Percentiles rank a stretch among this genome's conserved stretches.
Conservation (phyloP, 2,888 invertebrate genomes). For the Arge pagana region DNA sequence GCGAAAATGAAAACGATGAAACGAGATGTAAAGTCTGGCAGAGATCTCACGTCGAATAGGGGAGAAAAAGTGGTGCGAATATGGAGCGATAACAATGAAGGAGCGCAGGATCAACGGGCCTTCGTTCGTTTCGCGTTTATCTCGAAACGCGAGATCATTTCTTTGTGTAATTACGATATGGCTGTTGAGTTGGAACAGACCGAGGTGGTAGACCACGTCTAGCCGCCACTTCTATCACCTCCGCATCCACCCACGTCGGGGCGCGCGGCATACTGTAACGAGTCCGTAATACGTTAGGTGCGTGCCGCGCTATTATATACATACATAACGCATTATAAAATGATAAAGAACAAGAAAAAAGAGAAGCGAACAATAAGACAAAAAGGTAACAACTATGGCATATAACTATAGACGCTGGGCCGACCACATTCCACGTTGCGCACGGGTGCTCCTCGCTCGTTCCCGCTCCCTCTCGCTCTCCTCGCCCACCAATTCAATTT, state of each 20-base stretch:
- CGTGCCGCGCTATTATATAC: slow-evolving; percentile 51
- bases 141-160: no score
- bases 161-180: slow-evolving; percentile 53
- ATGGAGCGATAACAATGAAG: no score
- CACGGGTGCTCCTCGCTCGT: slow-evolving; percentile 15
- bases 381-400: slow-evolving; percentile 13
- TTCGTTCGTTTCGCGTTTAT: no score
- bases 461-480: no score
- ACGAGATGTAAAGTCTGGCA: no score
- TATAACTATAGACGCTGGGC: slow-evolving; percentile 34
- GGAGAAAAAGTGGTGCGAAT: no score
- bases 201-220: background rate
- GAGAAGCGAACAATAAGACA: background rate
- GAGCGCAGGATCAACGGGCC: no score
- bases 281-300: slow-evolving; percentile 52
- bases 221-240: background rate
- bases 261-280: slow-evolving; percentile 46
- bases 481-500: no score
- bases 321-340: slow-evolving; percentile 53
- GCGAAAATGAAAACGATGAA: no score
- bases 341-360: slow-evolving; percentile 35
- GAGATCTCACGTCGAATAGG: no score
- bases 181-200: background rate
- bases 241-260: slow-evolving; percentile 50
- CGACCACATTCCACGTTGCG: slow-evolving; percentile 56